A percentile compares a stretch with the other conserved stretches of the same genome.
Evolutionary conservation across 2,888 invertebrate genomes (phyloP).

Genomic region (Dascillus cervinus): DNA sequence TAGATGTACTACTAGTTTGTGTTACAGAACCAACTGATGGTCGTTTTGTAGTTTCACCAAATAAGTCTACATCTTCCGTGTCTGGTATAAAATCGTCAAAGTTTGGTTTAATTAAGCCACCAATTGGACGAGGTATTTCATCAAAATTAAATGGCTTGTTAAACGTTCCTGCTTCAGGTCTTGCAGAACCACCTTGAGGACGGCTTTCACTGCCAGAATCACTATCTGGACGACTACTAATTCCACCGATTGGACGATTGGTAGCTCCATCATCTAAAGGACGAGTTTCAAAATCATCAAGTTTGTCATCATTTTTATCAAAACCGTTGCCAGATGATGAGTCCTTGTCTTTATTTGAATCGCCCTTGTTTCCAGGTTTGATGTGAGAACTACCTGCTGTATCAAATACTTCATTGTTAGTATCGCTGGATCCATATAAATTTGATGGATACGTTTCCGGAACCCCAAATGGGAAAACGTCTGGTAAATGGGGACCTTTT

Average conservation of each 20-base stretch:
- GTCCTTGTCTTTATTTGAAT: too few species aligned
- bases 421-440: constrained; percentile 24
- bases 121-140: too few species aligned
- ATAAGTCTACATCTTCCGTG: constrained; percentile 19
- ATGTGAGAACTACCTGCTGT: constrained; percentile 50
- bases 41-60: constrained; percentile 11
- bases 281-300: too few species aligned
- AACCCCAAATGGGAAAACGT: constrained; percentile 48
- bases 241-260: not conserved
- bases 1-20: constrained; percentile 16
- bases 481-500: constrained; percentile 57
- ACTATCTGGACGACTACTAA: constrained; percentile 10
- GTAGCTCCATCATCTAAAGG: too few species aligned
- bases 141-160: too few species aligned
- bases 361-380: too few species aligned
- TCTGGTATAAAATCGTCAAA: constrained; percentile 10
- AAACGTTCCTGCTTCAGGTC: too few species aligned
- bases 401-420: constrained; percentile 33
- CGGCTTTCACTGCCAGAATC: too few species aligned
- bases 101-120: constrained; percentile 7
- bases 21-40: constrained; percentile 10
- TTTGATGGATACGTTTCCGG: constrained; percentile 45
- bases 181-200: too few species aligned
- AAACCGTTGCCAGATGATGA: too few species aligned
- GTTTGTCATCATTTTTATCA: too few species aligned